Evolutionary conservation across 2,888 invertebrate species (phyloP).

Genomic region (Macaria liturata): DNA sequence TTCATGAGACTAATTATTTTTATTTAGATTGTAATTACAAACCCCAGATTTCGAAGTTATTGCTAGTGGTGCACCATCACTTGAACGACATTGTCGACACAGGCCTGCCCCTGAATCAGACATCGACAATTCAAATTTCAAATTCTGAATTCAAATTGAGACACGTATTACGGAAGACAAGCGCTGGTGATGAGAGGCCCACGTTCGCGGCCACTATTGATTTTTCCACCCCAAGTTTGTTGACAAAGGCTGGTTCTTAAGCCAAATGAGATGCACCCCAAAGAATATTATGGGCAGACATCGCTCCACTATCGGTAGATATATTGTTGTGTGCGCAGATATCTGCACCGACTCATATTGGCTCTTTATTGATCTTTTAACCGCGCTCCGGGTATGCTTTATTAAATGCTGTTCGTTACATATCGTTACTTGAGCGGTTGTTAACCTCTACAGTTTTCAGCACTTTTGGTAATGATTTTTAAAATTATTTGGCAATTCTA

Average conservation of each 20-base stretch:
- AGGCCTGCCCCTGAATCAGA: background rate
- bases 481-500: too few species aligned
- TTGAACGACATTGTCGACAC: too few species aligned
- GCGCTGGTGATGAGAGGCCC: slow-evolving; percentile 63
- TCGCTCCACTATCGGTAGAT: slow-evolving; percentile 74
- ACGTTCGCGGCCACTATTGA: slow-evolving; percentile 75
- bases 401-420: slow-evolving; percentile 50
- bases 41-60: too few species aligned
- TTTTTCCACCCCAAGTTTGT: slow-evolving; percentile 80
- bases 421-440: too few species aligned
- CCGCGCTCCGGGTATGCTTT: slow-evolving; percentile 47
- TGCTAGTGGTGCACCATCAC: too few species aligned
- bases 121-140: slow-evolving; percentile 3
- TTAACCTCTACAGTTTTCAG: background rate
- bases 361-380: slow-evolving; percentile 71
- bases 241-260: slow-evolving; percentile 83
- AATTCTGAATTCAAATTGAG: slow-evolving; percentile 56
- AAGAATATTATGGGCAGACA: slow-evolving; percentile 84
- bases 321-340: slow-evolving; percentile 62
- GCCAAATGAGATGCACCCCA: slow-evolving; percentile 83
- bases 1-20: too few species aligned
- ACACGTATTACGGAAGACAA: slow-evolving; percentile 65
- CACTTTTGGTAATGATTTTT: too few species aligned
- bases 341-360: slow-evolving; percentile 63
- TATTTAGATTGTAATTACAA: too few species aligned